Percentiles rank a stretch among this genome's conserved stretches.
Conservation (phyloP, 2,797 vertebrate species). For the Semotilus atromaculatus region DNA sequence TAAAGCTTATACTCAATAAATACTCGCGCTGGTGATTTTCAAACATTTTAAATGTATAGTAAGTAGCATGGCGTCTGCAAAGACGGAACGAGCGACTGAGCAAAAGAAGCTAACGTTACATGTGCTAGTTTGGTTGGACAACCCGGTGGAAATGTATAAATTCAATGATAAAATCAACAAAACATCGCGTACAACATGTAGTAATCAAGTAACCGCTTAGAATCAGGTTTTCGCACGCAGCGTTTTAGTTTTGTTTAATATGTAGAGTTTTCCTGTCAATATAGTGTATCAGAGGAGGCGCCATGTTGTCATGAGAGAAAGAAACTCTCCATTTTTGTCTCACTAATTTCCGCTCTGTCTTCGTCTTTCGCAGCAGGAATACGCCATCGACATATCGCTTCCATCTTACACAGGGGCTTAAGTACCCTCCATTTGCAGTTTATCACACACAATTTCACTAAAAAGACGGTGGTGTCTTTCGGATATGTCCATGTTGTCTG, state of each 20-base stretch:
- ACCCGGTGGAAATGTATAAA: neutral
- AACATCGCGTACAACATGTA: neutral
- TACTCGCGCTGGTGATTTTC: neutral
- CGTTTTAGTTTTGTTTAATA: neutral
- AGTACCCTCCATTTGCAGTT: slow-evolving; percentile 18
- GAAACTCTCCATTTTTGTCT: slow-evolving; percentile 86
- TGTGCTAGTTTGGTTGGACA: slow-evolving; percentile 6
- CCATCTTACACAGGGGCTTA: neutral
- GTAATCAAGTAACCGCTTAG: neutral
- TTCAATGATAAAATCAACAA: neutral
- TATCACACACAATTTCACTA: slow-evolving; percentile 1
- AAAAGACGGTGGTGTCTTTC: slow-evolving; percentile 17
- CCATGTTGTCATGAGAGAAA: slow-evolving; percentile 85
- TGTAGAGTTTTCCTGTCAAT: slow-evolving; percentile 29
- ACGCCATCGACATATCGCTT: slow-evolving; percentile 26
- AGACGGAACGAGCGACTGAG: neutral
- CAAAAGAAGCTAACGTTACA: slow-evolving; percentile 12
- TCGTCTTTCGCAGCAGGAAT: slow-evolving; percentile 57
- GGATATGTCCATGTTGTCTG: slow-evolving; percentile 44
- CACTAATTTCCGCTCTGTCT: slow-evolving; percentile 79
- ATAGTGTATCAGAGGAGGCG: slow-evolving; percentile 78
- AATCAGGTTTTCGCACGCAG: neutral
- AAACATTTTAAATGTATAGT: neutral
- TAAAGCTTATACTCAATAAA: neutral
- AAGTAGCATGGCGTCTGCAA: neutral